Evolutionary conservation across 2,113 vertebrate genomes (phyloP).

Genomic region (Macrotis lagotis): DNA sequence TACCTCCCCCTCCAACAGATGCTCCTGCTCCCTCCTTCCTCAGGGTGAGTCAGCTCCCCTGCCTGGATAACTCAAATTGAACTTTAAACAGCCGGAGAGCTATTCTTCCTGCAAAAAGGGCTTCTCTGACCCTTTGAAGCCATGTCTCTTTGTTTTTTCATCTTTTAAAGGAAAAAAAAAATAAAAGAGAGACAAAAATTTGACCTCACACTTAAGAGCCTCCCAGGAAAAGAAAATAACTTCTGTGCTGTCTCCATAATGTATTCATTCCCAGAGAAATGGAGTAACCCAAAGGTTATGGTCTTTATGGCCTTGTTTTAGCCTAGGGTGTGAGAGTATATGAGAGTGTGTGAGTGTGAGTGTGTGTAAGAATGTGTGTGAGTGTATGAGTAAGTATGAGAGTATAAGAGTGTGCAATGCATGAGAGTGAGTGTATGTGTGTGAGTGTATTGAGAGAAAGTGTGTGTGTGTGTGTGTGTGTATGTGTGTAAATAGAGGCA

Average conservation of each 20-base stretch:
- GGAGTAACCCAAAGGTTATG: neutral
- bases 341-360: no score
- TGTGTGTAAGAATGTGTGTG: no score
- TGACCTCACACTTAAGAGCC: neutral
- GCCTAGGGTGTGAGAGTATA: no score
- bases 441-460: no score
- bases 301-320: neutral
- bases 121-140: neutral
- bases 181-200: neutral
- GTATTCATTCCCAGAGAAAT: neutral
- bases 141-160: neutral
- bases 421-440: no score
- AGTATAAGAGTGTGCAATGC: no score
- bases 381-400: no score
- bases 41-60: neutral
- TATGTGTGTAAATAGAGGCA: neutral
- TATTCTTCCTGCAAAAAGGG: neutral
- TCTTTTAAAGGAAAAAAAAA: neutral
- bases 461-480: neutral
- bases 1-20: neutral
- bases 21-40: neutral
- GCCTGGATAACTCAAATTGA: neutral
- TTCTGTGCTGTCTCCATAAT: neutral
- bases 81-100: neutral
- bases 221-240: neutral